Base-by-base conservation (phyloP, 2,888 invertebrate species). In the Acanthoscelides obtectus region DNA sequence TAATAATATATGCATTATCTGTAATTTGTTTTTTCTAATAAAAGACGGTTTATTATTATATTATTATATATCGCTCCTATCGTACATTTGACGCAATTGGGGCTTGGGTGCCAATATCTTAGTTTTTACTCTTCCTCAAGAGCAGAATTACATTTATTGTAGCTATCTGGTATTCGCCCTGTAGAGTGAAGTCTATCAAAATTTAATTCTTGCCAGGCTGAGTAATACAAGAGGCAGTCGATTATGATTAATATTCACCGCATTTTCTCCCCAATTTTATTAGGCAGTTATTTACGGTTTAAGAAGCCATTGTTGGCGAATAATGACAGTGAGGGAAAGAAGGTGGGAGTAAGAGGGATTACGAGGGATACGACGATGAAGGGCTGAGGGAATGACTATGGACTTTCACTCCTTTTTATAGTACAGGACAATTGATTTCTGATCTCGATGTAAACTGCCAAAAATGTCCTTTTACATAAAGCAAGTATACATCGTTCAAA, bases 271-370 rank as follows among this genome's bases (percentile, higher is more conserved):
- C 12, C 45, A 45, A 45, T 45, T 45, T 45, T 17, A 45, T 45
- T 45, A 45, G 45, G 72, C 68, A 74, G 74, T 74, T 72, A 74
- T 72, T 74, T 74, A 74, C 64, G 74, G 72, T 72, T 69, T 69
- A 73, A 72, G 63, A 65, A 17, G 45, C 45, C 45, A 45, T 45
- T 45, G 45, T 45, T 45, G 45, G 45, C 45, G 45, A 45, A 45
- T 45, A 45, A 45, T 45, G 45, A 45, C 45, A 45, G 3, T 12
- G 45, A 12, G 5, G 3, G 45, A 45, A 12, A 45, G 45, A 12
- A 12, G 12, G 45, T 45, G 17, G 45, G 45, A 45, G 45, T 45
- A 45, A 17, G 12, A 45, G 5, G 17, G 45, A 45, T 45, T 45
- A 45, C 12, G 45, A 4, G 45, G 12, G 45, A 12, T 12, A 45